Base-by-base conservation (phyloP, 2,113 vertebrate genomes). In the Donacobius atricapilla region DNA sequence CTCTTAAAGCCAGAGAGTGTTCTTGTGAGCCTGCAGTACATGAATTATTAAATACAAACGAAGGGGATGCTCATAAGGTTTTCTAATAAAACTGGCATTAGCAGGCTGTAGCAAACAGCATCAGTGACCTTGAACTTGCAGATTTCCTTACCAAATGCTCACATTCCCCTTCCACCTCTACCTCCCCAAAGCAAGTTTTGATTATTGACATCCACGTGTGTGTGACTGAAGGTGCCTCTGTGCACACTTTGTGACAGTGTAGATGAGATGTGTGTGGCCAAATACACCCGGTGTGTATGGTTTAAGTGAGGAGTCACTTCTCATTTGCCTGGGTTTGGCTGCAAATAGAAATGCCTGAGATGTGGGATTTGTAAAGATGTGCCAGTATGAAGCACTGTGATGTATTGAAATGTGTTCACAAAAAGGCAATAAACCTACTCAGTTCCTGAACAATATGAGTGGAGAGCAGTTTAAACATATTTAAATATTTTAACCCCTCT, bases 11-110 rank as follows among this genome's bases (percentile, higher is more conserved):
- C 95, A 85, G 94, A 94, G 96, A 97, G 96, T 96, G 85, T 94
- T 96, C 97, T 95, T 92, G 57, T 96, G 96, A 98, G 98, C 91
- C 95, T 97, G 94, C 73, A 96, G 96, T 79, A 76, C 92, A 96
- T 98, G 98, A 98, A 98, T 98, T 98, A 98, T 98, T 98, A 98
- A 98, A 97, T 94, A 92, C 42, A 24, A 93, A 92, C 7, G 15
- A 96, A 92, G 66, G 72, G 87, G 95, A 92, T 95, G 96, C 95
- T 98, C 95, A 89, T 98, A 98, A 98, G 98, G 93, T 97, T 97
- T 97, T 97, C 78, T 98, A 98, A 98, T 98, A 98, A 98, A 98
- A 93, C 75, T 85, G 73, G 93, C 90, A 92, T 96, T 97, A 96
- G 91, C 80, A 86, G 91, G 91, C 90, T 61, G 84, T 71, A 91